Base-by-base conservation (phyloP, 1,140 invertebrate genomes). In the Periplaneta americana region DNA sequence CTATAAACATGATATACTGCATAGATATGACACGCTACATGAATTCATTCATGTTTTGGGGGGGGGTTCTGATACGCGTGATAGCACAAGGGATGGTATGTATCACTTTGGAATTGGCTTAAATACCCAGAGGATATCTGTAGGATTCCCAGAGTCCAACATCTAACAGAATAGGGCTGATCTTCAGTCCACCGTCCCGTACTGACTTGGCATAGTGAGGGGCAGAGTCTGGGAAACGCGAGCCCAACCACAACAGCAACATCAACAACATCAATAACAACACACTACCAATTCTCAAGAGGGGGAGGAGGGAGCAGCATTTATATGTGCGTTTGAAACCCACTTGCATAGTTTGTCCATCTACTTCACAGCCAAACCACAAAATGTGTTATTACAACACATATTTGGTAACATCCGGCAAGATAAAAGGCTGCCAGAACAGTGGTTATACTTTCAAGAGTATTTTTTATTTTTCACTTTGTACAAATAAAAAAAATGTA, bases 201-300 rank as follows among this genome's bases (percentile, higher is more conserved):
- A 33, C 31, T 80, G 66, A 39, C 79, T 80, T 34, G 37, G 66
- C 79, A 80, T 17, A 80, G 79, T 80, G 66, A 74, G 79, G 79
- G 66, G 79, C 79, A 80, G 66, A 31, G 36, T 34, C 32, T 80
- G 79, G 79, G 31, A 80, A 80, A 35, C 37, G n/a, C 34, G 35
- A 78, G 76, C 39, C 39, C 39, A 48, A 48, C 39, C 39, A 48
- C 39, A 48, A 18, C 39, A 48, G 48, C n/a, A 66, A 66, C 48
- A 66, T 66, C 22, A 66, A 8, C 11, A 66, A 66, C 28, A 66
- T n/a, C 48, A 66, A 66, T n/a, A 66, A 28, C 22, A 57, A 2
- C 22, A 66, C 48, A 66, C 22, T 66, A 66, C 48, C 48, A 66
- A 66, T n/a, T 66, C 22, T 66, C n/a, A n/a, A 22, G 28, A n/a